Evolutionary conservation across 2,113 vertebrate genomes (phyloP), one percentile per base, ranked within the genome.

Genomic region (Cyanoramphus novaezelandiae): DNA sequence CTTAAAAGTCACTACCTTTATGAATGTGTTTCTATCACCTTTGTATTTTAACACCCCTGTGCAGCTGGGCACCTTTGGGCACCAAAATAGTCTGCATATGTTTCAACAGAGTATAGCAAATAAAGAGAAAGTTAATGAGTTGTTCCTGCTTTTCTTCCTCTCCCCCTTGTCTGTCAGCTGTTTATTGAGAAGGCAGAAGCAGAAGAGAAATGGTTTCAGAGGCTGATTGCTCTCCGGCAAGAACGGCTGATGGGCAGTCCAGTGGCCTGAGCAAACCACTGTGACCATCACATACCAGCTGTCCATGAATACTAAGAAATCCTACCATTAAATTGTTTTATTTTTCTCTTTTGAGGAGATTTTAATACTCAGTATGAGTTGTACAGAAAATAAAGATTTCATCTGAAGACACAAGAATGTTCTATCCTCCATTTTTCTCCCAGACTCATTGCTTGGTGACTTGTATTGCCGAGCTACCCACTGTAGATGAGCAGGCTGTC

Each of bases 241-340:
- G 99, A 99, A 84, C 97, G 99, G 93, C 98, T 99, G 79, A 99
- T 99, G 99, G 99, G 99, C 76, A 99, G 99, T 86, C 99, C 99
- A 0, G 99, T 99, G 75, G 98, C 98, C 76, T 99, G 95, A 99
- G 55, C 11, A 3, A 74, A 59, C 77, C 11, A 28, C 57, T 20
- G 27, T 21, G 2, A 29, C 46, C 50, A 9, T 3, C 50, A 4
- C 18, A 2, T 41, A 7, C 37, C 18, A 11, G 25, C 39, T 41
- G 71, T 65, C 82, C 21, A 35, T 3, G 18, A 81, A 31, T 29
- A 11, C 84, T 85, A 27, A n/a, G 19, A 88, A 79, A 92, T 88
- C 59, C 59, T 24, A 1, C 43, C 70, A 1, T 19, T 6, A 31
- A 7, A 16, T 9, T n/a, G 15, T 2, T 77, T 31, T 20, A 5